Percentiles rank a stretch among this genome's conserved stretches.
phyloP scores from a whole-genome alignment of 1,140 invertebrate species.

The Epicauta chinensis region DNA sequence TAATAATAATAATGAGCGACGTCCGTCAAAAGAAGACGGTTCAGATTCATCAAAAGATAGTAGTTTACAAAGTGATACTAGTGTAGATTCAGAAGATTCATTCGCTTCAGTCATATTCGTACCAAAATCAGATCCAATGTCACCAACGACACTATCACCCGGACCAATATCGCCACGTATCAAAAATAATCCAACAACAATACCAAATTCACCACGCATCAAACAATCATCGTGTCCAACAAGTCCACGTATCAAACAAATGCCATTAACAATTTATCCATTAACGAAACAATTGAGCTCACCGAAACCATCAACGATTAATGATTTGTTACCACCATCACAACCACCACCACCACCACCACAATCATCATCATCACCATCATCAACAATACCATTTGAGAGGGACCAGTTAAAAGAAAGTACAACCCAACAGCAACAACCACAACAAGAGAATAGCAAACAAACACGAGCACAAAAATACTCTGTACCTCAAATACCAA shows the following conservation, averaged over 20 bases:
- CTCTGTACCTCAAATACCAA: conserved; percentile 37
- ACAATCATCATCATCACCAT: too few species aligned
- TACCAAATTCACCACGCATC: conserved; percentile 62
- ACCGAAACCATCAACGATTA: conserved; percentile 45
- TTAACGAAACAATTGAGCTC: conserved; percentile 52
- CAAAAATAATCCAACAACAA: conserved; percentile 51
- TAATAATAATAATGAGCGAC: conserved; percentile 46
- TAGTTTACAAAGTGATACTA: conserved; percentile 86
- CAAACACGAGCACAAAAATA: conserved; percentile 38
- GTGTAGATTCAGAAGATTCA: conserved; percentile 87
- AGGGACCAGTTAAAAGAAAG: conserved; percentile 34
- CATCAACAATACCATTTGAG: conserved; percentile 38
- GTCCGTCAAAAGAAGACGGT: conserved; percentile 72
- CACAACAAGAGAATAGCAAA: too few species aligned
- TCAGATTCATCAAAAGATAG: conserved; percentile 89
- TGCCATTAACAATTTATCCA: conserved; percentile 45
- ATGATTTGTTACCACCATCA: conserved; percentile 42
- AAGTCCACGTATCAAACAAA: conserved; percentile 55
- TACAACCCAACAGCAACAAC: conserved; percentile 7
- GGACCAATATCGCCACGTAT: conserved; percentile 51
- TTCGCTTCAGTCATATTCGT: conserved; percentile 87
- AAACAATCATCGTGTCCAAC: conserved; percentile 54
- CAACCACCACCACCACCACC: too few species aligned
- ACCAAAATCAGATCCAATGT: conserved; percentile 59
- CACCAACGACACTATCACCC: conserved; percentile 50